Conservation (phyloP, 2,797 vertebrate genomes). For the Syngnathus rostellatus region DNA sequence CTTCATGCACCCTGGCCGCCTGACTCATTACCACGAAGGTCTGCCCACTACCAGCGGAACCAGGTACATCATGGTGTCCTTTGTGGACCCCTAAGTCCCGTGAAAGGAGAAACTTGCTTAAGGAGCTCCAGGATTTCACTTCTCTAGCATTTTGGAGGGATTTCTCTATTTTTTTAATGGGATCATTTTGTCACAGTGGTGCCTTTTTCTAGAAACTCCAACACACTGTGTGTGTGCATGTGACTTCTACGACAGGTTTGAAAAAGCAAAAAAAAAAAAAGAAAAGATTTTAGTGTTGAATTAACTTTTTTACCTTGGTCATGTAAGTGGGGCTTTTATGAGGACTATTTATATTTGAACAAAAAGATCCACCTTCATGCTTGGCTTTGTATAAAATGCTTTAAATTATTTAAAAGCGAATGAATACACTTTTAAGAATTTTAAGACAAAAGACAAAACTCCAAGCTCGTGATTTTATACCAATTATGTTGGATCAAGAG, state of each 20-base stretch:
- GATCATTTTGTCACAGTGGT: constrained; percentile 4
- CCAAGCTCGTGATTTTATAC: not conserved
- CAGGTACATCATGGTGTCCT: constrained; percentile 88
- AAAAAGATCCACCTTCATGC: constrained; percentile 10
- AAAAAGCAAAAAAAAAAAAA: not conserved
- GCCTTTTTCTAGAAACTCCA: not conserved
- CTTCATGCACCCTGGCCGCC: constrained; percentile 82
- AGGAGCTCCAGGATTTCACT: not conserved
- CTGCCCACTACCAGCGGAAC: constrained; percentile 79
- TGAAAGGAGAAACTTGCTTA: not conserved
- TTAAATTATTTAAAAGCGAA: constrained; percentile 57
- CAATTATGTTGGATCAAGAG: not conserved
- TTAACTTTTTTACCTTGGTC: constrained; percentile 1
- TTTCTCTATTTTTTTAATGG: not conserved
- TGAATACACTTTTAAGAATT: constrained; percentile 4
- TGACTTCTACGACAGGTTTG: constrained; percentile 1
- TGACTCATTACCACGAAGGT: constrained; percentile 88
- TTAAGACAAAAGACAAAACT: not conserved
- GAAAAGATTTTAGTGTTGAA: constrained; percentile 1
- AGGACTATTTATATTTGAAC: constrained; percentile 2
- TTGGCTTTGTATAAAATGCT: constrained; percentile 57
- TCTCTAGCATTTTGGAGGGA: not conserved
- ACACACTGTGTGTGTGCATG: constrained; percentile 10
- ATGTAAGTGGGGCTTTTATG: not conserved
- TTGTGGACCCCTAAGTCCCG: constrained; percentile 75